Conservation (phyloP, 2,797 vertebrate genomes). For the Natrix natrix region DNA sequence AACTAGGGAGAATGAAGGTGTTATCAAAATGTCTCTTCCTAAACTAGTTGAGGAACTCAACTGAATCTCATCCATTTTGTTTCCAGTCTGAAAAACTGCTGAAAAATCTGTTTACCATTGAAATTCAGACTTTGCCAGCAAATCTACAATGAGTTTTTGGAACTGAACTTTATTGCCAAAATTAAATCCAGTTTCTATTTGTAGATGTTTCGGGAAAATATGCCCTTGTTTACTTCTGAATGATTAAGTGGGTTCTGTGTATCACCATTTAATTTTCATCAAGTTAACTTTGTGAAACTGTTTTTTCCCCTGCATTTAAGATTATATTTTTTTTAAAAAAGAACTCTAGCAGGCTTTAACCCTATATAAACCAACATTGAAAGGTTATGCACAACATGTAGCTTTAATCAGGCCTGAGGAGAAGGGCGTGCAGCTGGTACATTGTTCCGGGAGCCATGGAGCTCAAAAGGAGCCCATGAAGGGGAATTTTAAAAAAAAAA, state of each 20-base stretch:
- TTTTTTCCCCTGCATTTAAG: neutral
- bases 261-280: neutral
- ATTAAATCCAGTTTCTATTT: neutral
- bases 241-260: neutral
- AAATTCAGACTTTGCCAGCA: neutral
- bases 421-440: too few species aligned
- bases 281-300: neutral
- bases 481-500: too few species aligned
- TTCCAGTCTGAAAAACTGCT: neutral
- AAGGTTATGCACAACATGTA: neutral
- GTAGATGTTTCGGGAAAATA: neutral
- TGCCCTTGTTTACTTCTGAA: neutral
- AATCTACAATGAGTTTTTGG: neutral
- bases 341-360: neutral
- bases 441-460: too few species aligned
- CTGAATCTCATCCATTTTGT: neutral
- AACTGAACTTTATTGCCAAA: neutral
- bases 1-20: neutral
- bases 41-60: neutral
- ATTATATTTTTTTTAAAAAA: neutral
- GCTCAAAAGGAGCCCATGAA: too few species aligned
- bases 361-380: neutral
- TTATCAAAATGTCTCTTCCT: neutral
- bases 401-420: neutral
- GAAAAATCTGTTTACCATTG: neutral